phyloP scores from a whole-genome alignment of 2,888 invertebrate genomes.

The Cataglyphis livida region DNA sequence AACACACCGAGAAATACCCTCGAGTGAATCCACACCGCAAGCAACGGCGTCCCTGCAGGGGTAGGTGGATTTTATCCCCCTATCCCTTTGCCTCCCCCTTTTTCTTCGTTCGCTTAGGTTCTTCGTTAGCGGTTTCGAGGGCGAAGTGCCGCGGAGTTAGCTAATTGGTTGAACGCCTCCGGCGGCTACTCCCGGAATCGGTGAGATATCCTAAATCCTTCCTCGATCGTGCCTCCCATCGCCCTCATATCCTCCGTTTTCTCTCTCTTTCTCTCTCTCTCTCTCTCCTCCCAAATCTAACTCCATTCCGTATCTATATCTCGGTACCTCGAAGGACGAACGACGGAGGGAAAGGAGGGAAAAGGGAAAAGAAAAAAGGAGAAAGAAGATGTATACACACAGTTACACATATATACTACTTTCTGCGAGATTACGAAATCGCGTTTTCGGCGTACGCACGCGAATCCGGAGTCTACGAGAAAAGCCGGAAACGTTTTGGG shows the following conservation, averaged over 20 bases:
- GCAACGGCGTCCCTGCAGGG: slow-evolving; percentile 49
- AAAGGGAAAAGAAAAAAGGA: slow-evolving; percentile 44
- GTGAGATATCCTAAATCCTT: slow-evolving; percentile 73
- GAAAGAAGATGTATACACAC: not conserved
- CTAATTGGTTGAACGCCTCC: slow-evolving; percentile 83
- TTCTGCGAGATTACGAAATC: slow-evolving; percentile 72
- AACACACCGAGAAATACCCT: slow-evolving; percentile 55
- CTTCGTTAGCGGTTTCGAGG: slow-evolving; percentile 81
- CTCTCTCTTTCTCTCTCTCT: too few relatives aligned
- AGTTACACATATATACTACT: slow-evolving; percentile 34
- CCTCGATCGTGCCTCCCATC: slow-evolving; percentile 46
- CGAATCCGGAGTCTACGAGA: slow-evolving; percentile 16
- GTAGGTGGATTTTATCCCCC: slow-evolving; percentile 64
- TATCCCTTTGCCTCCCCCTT: slow-evolving; percentile 62
- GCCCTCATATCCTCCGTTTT: not conserved
- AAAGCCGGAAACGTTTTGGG: slow-evolving; percentile 53
- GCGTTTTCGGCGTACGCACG: slow-evolving; percentile 64
- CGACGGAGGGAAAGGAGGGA: slow-evolving; percentile 39
- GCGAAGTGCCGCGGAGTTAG: slow-evolving; percentile 82
- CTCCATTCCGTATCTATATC: slow-evolving; percentile 66
- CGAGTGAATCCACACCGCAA: slow-evolving; percentile 58
- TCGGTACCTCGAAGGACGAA: slow-evolving; percentile 60
- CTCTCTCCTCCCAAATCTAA: slow-evolving; percentile 30
- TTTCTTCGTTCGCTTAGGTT: slow-evolving; percentile 75
- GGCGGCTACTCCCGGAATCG: slow-evolving; percentile 78